Evolutionary conservation across 2,113 vertebrate species (phyloP).

Genomic region (Cyanistes caeruleus): DNA sequence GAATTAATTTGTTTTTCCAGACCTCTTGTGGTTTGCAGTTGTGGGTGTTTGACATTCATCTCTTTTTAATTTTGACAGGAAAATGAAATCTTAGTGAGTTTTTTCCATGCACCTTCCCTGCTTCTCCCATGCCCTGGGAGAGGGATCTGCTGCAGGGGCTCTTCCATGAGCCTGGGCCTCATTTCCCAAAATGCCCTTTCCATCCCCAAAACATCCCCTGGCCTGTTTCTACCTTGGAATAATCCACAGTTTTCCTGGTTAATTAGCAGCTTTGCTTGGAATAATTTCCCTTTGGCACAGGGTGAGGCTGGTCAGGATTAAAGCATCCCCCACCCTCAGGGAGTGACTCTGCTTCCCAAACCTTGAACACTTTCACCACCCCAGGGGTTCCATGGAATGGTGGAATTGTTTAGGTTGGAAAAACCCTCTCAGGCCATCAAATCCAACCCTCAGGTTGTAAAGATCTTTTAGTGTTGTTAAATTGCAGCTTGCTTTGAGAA

Average conservation of each 20-base stretch:
- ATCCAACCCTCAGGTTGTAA: not conserved
- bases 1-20: not conserved
- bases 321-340: not conserved
- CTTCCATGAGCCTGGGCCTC: fast-evolving
- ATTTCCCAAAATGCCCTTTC: not conserved
- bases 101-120: not conserved
- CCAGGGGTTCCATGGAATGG: fast-evolving
- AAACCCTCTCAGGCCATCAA: not conserved
- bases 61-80: not conserved
- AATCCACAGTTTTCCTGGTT: not conserved
- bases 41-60: not conserved
- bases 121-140: fast-evolving
- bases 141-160: not conserved
- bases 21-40: not conserved
- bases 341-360: not conserved
- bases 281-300: not conserved
- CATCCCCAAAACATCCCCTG: not conserved
- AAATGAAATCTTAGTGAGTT: fast-evolving
- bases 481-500: not conserved
- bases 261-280: not conserved
- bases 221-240: not conserved
- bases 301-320: not conserved
- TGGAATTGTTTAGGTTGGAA: not conserved
- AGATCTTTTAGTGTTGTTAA: not conserved
- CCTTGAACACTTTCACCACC: fast-evolving